Base-by-base conservation (phyloP, 2,113 vertebrate species). In the Cyanoderma ruficeps region DNA sequence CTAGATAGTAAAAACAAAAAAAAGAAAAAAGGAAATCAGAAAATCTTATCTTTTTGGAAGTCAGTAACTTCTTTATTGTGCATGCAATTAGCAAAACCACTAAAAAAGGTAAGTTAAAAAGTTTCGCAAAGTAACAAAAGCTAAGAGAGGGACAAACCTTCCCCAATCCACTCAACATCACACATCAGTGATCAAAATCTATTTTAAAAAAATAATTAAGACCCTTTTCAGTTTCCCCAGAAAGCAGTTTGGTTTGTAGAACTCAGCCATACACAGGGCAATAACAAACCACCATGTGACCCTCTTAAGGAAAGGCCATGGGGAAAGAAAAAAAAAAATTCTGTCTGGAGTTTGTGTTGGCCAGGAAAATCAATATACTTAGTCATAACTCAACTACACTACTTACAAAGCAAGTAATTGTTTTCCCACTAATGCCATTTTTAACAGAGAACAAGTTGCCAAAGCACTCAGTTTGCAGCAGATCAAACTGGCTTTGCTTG, bases 391-490 rank as follows among this genome's bases (percentile, higher is more conserved):
- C 76, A 90, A 46, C 56, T 80, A n/a, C 65, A 81, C 39, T 52
- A 70, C 89, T 87, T 75, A 98, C 93, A 97, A 97, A 97, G 97
- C 83, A 71, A 91, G 91, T 61, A 83, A 97, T 49, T 96, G 93
- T 95, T 95, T 95, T 85, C 61, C 56, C 59, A 65, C 59, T 83
- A 86, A 90, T 71, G 81, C 72, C 88, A 61, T 47, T 76, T 86
- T 70, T 61, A 87, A 87, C 44, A 71, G 47, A 93, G 82, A 94
- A 79, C 50, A 86, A 78, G 46, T 46, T 78, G 81, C 79, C 85
- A 80, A 89, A 94, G 65, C 50, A 92, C 16, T 50, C 78, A 83
- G 78, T 75, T 94, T 60, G 89, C 76, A 74, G 53, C 22, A 0
- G 44, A 85, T 72, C 70, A 74, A 83, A 71, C 23, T 28, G 46